A percentile compares a stretch with the other conserved stretches of the same genome.
These are phyloP conservation scores for Portunus trituberculatus DNA, from an alignment of 1,140 invertebrate genomes.

Conservation along the genomic window DNA sequence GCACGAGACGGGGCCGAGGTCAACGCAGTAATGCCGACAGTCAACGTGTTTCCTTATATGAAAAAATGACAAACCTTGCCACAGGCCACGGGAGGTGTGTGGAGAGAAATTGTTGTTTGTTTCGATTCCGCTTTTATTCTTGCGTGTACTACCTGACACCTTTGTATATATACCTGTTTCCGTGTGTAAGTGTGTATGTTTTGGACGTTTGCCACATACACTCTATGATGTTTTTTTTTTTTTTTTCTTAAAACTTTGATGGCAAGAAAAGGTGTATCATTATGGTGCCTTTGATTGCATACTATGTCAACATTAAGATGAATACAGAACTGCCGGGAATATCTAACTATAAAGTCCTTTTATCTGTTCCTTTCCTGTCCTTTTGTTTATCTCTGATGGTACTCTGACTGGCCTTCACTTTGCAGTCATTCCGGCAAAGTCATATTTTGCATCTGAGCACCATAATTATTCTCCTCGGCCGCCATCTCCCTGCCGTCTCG, in stretches of 20 bases:
- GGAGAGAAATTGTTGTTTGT: not conserved
- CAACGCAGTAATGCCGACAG: not conserved
- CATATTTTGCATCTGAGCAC: not conserved
- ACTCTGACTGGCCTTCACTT: not conserved
- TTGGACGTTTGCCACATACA: not conserved
- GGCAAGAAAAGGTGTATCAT: not conserved
- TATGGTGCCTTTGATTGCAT: not conserved
- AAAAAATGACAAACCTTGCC: not conserved
- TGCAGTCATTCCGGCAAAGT: slow-evolving; percentile 1
- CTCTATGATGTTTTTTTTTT: not conserved
- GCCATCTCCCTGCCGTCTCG: not conserved
- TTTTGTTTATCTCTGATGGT: not conserved
- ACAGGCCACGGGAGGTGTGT: not conserved
- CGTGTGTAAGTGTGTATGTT: not conserved
- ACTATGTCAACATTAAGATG: not conserved
- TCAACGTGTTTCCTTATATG: not conserved
- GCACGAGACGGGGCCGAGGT: slow-evolving; percentile 15
- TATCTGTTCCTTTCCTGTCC: not conserved
- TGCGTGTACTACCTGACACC: not conserved
- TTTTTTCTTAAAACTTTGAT: not conserved
- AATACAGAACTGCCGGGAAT: not conserved
- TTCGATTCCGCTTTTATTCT: not conserved
- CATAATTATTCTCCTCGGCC: not conserved
- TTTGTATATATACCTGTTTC: not conserved
- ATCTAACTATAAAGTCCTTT: not conserved